A percentile compares a stretch with the other conserved stretches of the same genome.
These are phyloP conservation scores for Perizoma flavofasciatum DNA, from an alignment of 2,888 invertebrate genomes.

Conservation along the genomic window DNA sequence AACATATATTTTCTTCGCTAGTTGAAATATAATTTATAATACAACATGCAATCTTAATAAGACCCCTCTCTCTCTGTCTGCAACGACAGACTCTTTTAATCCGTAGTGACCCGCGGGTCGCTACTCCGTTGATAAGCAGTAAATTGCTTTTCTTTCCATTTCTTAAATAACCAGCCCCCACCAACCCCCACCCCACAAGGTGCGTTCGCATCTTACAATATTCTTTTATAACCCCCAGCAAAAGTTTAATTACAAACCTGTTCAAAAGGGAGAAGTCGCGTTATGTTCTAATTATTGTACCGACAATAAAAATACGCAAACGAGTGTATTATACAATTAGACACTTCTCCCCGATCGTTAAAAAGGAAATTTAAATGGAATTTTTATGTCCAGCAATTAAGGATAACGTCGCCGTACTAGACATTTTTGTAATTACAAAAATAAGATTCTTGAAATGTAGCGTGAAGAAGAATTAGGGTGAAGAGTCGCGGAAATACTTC, in stretches of 20 bases:
- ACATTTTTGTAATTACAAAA: slow-evolving; percentile 85
- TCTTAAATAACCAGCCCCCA: slow-evolving; percentile 70
- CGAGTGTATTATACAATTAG: slow-evolving; percentile 85
- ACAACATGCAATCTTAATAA: slow-evolving; percentile 7
- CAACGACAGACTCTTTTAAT: slow-evolving; percentile 60
- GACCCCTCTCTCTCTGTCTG: slow-evolving; percentile 38
- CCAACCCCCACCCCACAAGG: slow-evolving; percentile 51
- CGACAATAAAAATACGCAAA: slow-evolving; percentile 84
- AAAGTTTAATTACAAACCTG: slow-evolving; percentile 77
- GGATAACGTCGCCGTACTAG: slow-evolving; percentile 83
- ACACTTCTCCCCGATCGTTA: slow-evolving; percentile 82
- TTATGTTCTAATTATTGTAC: slow-evolving; percentile 83
- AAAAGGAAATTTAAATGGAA: slow-evolving; percentile 85
- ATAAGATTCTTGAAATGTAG: slow-evolving; percentile 84
- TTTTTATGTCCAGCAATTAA: slow-evolving; percentile 85
- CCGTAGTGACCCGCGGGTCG: slow-evolving; percentile 65
- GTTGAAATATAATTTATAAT: not conserved
- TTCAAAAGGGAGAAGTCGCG: slow-evolving; percentile 74
- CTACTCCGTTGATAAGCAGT: slow-evolving; percentile 75
- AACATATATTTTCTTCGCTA: too few relatives aligned
- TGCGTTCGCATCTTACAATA: slow-evolving; percentile 66
- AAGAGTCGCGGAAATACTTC: slow-evolving; percentile 71
- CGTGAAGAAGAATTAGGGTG: slow-evolving; percentile 83
- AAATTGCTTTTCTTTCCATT: slow-evolving; percentile 81
- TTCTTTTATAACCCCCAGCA: slow-evolving; percentile 69